phyloP scores from a whole-genome alignment of 2,113 vertebrate species.

The Hyla sarda region DNA sequence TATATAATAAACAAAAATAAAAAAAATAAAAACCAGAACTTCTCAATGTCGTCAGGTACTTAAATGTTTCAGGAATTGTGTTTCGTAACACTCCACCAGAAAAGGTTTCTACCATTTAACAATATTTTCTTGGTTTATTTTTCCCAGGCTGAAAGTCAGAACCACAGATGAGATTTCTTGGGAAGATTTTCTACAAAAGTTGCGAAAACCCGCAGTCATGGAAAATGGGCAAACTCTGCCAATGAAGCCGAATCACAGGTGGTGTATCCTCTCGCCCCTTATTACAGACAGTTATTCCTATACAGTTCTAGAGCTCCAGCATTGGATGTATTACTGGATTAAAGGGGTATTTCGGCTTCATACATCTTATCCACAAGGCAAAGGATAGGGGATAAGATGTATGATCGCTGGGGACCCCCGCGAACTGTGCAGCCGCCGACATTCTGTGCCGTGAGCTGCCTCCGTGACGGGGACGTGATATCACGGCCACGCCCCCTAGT shows the following conservation, averaged over 20 bases:
- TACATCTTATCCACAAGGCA: too few species aligned
- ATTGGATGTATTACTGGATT: too few species aligned
- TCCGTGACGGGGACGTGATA: too few species aligned
- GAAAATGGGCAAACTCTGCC: conserved; percentile 36
- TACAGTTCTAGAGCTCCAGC: background rate
- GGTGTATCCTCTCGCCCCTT: background rate
- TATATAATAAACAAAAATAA: too few species aligned
- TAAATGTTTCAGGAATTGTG: background rate
- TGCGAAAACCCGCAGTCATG: conserved; percentile 46
- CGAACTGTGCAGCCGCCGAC: too few species aligned
- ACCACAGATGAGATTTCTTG: conserved; percentile 65
- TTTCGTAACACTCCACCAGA: background rate
- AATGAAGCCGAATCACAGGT: conserved; percentile 61
- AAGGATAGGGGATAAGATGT: too few species aligned
- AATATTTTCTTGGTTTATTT: conserved; percentile 30
- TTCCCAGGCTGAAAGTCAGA: conserved; percentile 67
- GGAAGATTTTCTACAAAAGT: conserved; percentile 70
- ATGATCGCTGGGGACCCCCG: too few species aligned
- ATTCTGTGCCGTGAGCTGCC: too few species aligned
- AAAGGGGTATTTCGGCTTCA: too few species aligned
- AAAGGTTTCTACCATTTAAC: background rate
- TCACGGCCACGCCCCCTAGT: too few species aligned
- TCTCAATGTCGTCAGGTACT: too few species aligned
- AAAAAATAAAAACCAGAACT: too few species aligned
- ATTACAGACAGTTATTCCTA: background rate